Base-by-base conservation (phyloP, 53 echinoderm and acorn worm genomes). In the Zoroaster sp. region DNA sequence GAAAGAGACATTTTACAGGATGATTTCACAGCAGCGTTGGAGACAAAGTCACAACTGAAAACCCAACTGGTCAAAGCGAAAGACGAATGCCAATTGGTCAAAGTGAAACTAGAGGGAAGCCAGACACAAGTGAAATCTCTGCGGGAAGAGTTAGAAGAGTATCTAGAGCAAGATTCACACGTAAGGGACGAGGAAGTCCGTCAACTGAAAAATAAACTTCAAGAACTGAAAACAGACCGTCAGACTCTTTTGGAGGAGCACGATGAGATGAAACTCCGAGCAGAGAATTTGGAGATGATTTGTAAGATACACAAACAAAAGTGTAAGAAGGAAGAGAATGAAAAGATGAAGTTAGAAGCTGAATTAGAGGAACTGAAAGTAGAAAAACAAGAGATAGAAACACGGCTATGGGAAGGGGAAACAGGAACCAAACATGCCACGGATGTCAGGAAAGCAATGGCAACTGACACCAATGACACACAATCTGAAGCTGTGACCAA, bases 1-100 rank as follows among this genome's bases (percentile, higher is more conserved):
- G 85, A 85, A 15, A 69, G 85, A 18, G 36, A 85, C 35, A 71
- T 85, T 35, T 35, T 85, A 71, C 85, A 71, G 35, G 72, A 72
- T 5, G 85, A 85, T 51, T 69, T 85, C 8, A 85, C 71, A 5
- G 40, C n/a, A 17, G 71, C 52, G 47, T 46, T 85, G 25, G 70
- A 85, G 52, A 36, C 44, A 49, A 69, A 39, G 34, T 49, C 51
- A 20, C 70, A 70, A 35, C 36, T 85, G 21, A 69, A 66, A 85
- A 37, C 70, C 17, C 49, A 71, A 46, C 47, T 85, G 32, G 36
- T 4, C 4, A 51, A 45, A 35, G 4, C 31, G 9, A 12, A 46
- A 49, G 35, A 72, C 47, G 34, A 40, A 20, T 69, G 36, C 51
- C 68, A 72, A 32, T 10, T 49, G 18, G 47, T 85, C n/a, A 35